Conservation (phyloP, 2,797 vertebrate genomes). For the Danio albolineatus region DNA sequence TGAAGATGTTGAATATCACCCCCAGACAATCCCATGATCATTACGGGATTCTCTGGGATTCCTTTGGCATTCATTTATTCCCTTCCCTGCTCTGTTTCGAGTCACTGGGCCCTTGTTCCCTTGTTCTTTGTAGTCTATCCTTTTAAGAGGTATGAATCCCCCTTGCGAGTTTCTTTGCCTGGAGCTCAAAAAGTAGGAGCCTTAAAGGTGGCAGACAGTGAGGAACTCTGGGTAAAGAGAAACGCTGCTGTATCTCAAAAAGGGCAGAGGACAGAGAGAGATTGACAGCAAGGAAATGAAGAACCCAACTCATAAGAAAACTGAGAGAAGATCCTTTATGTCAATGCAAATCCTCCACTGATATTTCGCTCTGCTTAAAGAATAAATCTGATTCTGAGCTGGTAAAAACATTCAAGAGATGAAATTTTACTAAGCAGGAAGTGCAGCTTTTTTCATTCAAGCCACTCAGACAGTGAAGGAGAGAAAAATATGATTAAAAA, state of each 20-base stretch:
- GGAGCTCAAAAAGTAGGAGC: constrained; percentile 27
- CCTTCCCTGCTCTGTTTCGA: constrained; percentile 1
- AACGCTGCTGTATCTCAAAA: neutral
- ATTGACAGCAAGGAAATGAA: constrained; percentile 15
- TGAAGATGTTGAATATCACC: constrained; percentile 10
- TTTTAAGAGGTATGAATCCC: constrained; percentile 36
- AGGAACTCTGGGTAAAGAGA: constrained; percentile 23
- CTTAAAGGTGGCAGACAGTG: constrained; percentile 39
- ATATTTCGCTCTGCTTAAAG: constrained; percentile 15
- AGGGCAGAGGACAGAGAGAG: constrained; percentile 24
- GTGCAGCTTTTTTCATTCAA: neutral
- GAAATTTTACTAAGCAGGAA: neutral
- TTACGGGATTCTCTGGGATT: constrained; percentile 22
- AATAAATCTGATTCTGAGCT: constrained; percentile 15
- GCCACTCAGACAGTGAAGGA: neutral
- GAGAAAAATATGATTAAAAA: neutral
- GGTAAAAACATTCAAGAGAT: neutral
- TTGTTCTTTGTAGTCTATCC: constrained; percentile 39
- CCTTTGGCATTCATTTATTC: constrained; percentile 17
- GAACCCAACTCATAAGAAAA: neutral
- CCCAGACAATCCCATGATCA: constrained; percentile 31
- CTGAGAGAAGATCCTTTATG: constrained; percentile 15
- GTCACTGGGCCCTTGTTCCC: constrained; percentile 29
- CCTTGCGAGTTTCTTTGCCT: constrained; percentile 27
- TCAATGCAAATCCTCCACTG: constrained; percentile 17